Evolutionary conservation across 2,888 invertebrate species (phyloP), one percentile per base, ranked within the genome.

Genomic region (Apodemia mormo): DNA sequence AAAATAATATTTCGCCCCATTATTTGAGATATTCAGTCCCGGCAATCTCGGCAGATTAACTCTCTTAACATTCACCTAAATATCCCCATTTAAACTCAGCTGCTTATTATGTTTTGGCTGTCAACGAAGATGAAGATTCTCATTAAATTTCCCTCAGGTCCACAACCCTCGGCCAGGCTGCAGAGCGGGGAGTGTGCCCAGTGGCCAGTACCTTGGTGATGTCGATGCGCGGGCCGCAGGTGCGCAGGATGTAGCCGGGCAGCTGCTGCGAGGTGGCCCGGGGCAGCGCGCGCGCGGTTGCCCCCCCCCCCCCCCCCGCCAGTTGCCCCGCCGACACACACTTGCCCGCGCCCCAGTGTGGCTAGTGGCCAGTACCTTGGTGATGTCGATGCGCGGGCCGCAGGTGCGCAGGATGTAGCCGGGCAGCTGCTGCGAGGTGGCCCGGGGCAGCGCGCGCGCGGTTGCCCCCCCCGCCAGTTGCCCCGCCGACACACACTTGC

Each of bases 401-500:
- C 79, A 78, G 0, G 87, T 82, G 37, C 85, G 81, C 78, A 93
- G 86, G 68, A 93, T 92, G 82, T 85, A 93, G 2, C 90, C 93
- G n/a, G 89, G 85, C 66, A 86, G 82, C 65, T 84, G 82, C 76
- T 84, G 84, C 67, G 67, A 82, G 85, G 72, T 78, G 81, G 79
- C 85, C 82, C 76, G 82, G 79, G 71, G 79, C 81, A 75, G 70
- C 71, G 78, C 75, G 73, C 71, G 78, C 54, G 73, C 75, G 76
- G 70, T 73, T 61, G 69, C 70, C 72, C 70, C 75, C 72, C 66
- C 74, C 73, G 71, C 76, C 70, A 68, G 77, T 72, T 56, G 80
- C 75, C 45, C 80, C 78, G 82, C 80, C 73, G 92, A 93, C 81
- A 91, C 87, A 74, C 93, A 93, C 85, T 93, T 92, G 83, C 89